A percentile compares a stretch with the other conserved stretches of the same genome.
These are phyloP conservation scores for Trichechus manatus DNA, from an alignment of 2,113 vertebrate genomes.

Conservation along the genomic window DNA sequence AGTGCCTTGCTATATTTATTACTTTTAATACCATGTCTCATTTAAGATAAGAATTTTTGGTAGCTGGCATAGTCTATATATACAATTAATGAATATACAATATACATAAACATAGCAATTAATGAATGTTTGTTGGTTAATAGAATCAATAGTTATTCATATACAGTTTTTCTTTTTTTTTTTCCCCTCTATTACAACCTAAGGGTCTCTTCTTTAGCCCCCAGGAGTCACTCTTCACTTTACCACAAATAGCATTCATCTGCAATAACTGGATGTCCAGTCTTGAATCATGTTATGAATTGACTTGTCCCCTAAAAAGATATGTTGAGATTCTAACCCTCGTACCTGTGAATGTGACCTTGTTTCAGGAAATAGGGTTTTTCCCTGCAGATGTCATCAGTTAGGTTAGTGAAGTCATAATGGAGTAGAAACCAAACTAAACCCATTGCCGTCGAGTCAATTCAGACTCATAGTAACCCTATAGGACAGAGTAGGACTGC, in stretches of 20 bases:
- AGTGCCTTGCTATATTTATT: not conserved
- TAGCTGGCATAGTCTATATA: not conserved
- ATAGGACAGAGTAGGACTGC: too few relatives aligned
- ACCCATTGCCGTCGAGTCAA: not conserved
- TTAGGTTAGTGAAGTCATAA: not conserved
- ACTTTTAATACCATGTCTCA: conserved; percentile 22
- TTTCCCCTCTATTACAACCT: not conserved
- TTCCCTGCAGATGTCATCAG: not conserved
- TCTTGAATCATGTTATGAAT: not conserved
- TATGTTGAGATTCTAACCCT: not conserved
- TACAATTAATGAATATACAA: not conserved
- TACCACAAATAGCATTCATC: not conserved
- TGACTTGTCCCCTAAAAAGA: not conserved
- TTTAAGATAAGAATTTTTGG: conserved; percentile 13
- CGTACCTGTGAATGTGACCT: not conserved
- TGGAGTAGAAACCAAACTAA: not conserved
- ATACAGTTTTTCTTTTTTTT: not conserved
- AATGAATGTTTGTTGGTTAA: not conserved
- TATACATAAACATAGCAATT: not conserved
- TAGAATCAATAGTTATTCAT: not conserved
- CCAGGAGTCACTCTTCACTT: not conserved
- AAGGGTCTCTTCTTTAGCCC: not conserved
- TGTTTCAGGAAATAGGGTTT: not conserved
- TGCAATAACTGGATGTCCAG: not conserved
- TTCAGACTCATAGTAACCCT: too few relatives aligned